Evolutionary conservation across 2,113 vertebrate species (phyloP), one percentile per base, ranked within the genome.

Genomic region (human (Homo sapiens)): DNA sequence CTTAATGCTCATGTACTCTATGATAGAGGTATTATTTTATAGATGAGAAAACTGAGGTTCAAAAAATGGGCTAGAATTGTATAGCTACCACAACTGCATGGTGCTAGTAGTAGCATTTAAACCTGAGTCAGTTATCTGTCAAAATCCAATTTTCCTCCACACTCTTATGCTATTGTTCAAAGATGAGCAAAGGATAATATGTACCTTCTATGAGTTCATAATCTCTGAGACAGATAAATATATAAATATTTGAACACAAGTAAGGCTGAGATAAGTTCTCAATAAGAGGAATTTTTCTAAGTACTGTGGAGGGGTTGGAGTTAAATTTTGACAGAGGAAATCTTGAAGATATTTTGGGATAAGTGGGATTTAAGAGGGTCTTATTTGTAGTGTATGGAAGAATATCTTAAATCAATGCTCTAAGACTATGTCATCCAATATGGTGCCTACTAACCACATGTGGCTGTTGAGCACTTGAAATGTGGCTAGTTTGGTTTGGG

Each of bases 131-230:
- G 30, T 84, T 68, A 78, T 90, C 23, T 80, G n/a, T 50, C 79
- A 57, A 80, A 94, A 40, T 96, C 70, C 55, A 61, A 92, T 82
- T 90, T 98, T 88, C 27, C 40, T 92, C 52, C 81, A 45, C 10
- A 45, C 3, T 66, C 55, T 55, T 75, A 40, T 12, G 9, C 22
- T 82, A 23, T 66, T 75, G 40, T 50, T 57, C 78, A 83, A 82
- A 88, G 76, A 57, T 38, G 38, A 92, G 48, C 38, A 89, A 88
- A 40, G 40, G 27, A 35, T 57, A 55, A 35, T 57, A 55, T 2
- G 8, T 45, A 57, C 22, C 55, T 50, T 80, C 70, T 70, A 78
- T 50, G 70, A 88, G 6, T 30, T 45, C 43, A 75, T 30, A 45
- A 3, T 40, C 22, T 30, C 6, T 57, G 52, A 30, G 16, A 90